Evolutionary conservation across 2,797 vertebrate species (phyloP), one percentile per base, ranked within the genome.

Genomic region (Enteromius viviparus): DNA sequence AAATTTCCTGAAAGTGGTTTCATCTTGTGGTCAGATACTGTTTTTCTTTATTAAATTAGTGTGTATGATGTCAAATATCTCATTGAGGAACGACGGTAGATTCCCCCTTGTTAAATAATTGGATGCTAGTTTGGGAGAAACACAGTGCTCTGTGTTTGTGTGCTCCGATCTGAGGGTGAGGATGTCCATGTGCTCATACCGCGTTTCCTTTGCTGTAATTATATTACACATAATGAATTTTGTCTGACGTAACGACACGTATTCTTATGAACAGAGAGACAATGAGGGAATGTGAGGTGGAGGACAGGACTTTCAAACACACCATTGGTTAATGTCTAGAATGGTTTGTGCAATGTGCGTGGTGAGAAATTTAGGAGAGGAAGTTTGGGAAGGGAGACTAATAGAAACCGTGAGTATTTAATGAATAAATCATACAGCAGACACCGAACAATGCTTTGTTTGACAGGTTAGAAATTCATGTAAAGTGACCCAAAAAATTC

Each of bases 131-230:
- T 58, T 55, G 9, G 37, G 49, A 53, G 12, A 68, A 70, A 72
- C n/a, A 78, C 21, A 80, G 64, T 69, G 55, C 76, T 79, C 66
- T 2, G 77, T 75, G 49, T 78, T 37, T 75, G 78, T 32, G 23
- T 6, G 80, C 72, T 82, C 49, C 3, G 19, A 23, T 45, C 69
- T 81, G 76, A 90, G 89, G 87, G 53, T 70, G 80, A 89, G 76
- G 78, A 74, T 85, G 68, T 77, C 77, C 70, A 68, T 0, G 42
- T 77, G 85, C 84, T 81, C 90, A 85, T 86, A 53, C 74, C 85
- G 90, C 89, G 88, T 91, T 90, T 90, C 92, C 91, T 87, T 32
- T 34, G 78, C 60, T 86, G 83, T 88, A 83, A 89, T 88, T 84
- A 40, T 75, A 89, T 89, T 91, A 85, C 1, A 11, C 81, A 83